Evolutionary conservation across 2,888 invertebrate species (phyloP).

Genomic region (Epinotia bilunana): DNA sequence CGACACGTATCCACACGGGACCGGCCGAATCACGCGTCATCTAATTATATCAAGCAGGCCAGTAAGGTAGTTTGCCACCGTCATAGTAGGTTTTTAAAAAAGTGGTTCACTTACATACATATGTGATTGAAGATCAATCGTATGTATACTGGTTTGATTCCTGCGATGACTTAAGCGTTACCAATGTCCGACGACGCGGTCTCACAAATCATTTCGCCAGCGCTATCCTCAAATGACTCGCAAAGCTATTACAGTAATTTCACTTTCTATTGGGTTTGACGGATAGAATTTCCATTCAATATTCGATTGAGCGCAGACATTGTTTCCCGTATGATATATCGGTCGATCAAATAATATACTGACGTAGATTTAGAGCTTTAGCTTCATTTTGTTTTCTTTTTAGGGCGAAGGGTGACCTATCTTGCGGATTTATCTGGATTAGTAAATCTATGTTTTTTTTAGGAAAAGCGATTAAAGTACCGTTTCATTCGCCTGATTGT

Average conservation of each 20-base stretch:
- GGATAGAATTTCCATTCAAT: slow-evolving; percentile 36
- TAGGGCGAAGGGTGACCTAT: not conserved
- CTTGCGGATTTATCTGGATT: not conserved
- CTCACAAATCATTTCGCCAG: slow-evolving; percentile 7
- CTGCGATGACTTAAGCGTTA: not conserved
- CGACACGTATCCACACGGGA: too few species aligned
- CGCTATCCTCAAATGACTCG: slow-evolving; percentile 21
- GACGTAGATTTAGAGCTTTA: slow-evolving; percentile 14
- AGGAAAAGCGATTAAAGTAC: too few species aligned
- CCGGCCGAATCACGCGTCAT: too few species aligned
- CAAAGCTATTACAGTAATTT: slow-evolving; percentile 31
- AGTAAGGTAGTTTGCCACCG: too few species aligned
- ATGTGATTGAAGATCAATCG: not conserved
- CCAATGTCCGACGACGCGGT: not conserved
- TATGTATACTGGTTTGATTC: not conserved
- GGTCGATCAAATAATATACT: slow-evolving; percentile 19
- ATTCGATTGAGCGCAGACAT: slow-evolving; percentile 37
- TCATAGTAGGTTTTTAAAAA: too few species aligned
- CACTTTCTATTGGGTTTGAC: slow-evolving; percentile 36
- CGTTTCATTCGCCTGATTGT: too few species aligned
- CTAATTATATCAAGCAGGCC: too few species aligned
- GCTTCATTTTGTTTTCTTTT: slow-evolving; percentile 8
- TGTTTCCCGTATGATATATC: slow-evolving; percentile 32
- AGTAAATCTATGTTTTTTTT: too few species aligned
- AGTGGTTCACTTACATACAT: not conserved